Evolutionary conservation across 2,888 invertebrate genomes (phyloP), one percentile per base, ranked within the genome.

Genomic region (Drosophila demipolita): DNA sequence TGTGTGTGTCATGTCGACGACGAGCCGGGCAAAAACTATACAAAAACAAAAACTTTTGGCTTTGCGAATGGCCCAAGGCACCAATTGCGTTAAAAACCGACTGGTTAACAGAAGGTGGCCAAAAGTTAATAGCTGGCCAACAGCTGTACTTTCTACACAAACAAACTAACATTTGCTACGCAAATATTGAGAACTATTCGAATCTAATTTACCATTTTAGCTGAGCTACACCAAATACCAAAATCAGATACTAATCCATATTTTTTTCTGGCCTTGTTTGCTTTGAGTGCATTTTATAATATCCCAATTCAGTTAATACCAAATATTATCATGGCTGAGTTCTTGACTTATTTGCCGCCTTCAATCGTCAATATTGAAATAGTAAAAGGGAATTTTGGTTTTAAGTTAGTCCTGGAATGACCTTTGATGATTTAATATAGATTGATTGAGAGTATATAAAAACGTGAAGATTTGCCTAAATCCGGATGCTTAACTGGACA

Each of bases 41-140:
- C 83, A 85, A 83, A 87, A 84, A 81, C 83, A 83, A 83, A 87
- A 84, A 87, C 67, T 78, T 83, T 82, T 72, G 50, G 73, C 72
- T 74, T 72, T 66, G 65, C 67, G 65, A 68, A 53, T 76, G 59
- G 78, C 73, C 75, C 59, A 68, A 66, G 72, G 83, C 74, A 64
- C 63, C 69, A 71, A 66, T 58, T 38, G 65, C 62, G 50, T 61
- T 55, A 59, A 32, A 38, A 57, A 35, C 20, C 36, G 49, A 17
- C 40, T n/a, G 26, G 17, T 15, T 15, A 57, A 29, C 57, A 20
- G 33, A 45, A 54, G 67, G 45, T 52, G 52, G 68, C 64, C 50
- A 77, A 86, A 83, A 74, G 79, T 79, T 81, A 73, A 81, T 48
- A 23, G 64, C 57, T 66, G 53, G 57, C 54, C 83, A 69, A 80